Conservation (phyloP, 2,888 invertebrate genomes). For the Elmis aenea region DNA sequence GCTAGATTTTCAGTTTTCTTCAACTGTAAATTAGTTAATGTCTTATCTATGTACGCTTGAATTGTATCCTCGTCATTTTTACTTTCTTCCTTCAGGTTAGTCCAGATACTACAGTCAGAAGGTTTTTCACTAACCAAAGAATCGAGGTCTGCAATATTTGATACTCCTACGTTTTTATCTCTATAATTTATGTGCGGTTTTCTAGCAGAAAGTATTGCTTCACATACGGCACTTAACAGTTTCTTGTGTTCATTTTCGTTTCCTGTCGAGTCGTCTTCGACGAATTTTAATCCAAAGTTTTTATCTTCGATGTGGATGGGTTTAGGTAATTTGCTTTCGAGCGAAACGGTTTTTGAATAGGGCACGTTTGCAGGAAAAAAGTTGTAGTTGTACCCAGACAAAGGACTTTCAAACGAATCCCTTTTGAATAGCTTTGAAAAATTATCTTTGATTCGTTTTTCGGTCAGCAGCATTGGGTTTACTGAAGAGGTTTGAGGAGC, state of each 20-base stretch:
- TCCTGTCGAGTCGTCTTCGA: background rate
- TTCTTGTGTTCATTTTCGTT: constrained; percentile 14
- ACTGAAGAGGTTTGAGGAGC: no score
- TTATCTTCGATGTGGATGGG: constrained; percentile 13
- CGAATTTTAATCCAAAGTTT: background rate
- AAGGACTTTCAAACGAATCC: constrained; percentile 12
- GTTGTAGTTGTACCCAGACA: constrained; percentile 16
- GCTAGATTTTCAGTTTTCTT: no score
- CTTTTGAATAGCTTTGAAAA: constrained; percentile 3
- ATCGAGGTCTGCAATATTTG: no score
- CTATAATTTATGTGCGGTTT: background rate
- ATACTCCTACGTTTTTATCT: background rate
- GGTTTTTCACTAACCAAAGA: no score
- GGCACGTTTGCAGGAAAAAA: constrained; percentile 3
- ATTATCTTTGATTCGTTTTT: no score
- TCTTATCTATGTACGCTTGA: no score
- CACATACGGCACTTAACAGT: constrained; percentile 18
- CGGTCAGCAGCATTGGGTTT: no score
- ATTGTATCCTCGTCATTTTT: no score
- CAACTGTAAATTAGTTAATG: no score
- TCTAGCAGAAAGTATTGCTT: constrained; percentile 15
- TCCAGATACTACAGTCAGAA: no score
- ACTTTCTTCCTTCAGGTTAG: no score
- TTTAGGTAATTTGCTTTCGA: constrained; percentile 9
- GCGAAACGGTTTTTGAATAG: no score